Conservation (phyloP, 2,797 vertebrate species). For the Eleutherodactylus coqui region DNA sequence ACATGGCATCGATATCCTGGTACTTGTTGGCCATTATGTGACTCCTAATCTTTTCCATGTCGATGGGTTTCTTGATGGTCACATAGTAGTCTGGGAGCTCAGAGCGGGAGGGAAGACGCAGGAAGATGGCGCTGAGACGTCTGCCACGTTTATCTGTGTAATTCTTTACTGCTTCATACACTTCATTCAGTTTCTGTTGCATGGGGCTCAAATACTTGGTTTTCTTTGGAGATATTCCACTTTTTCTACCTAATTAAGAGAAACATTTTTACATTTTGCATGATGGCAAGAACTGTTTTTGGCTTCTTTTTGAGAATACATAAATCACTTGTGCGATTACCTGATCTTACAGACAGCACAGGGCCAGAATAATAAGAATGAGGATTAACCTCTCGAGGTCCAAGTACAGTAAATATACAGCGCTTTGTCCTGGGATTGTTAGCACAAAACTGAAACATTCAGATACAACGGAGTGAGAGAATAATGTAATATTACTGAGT, state of each 20-base stretch:
- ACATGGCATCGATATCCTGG: constrained; percentile 96
- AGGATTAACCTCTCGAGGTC: no score
- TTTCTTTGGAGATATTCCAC: constrained; percentile 92
- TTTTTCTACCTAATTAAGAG: constrained; percentile 84
- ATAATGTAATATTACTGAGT: no score
- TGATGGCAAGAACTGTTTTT: no score
- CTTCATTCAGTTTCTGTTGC: constrained; percentile 96
- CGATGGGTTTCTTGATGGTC: constrained; percentile 95
- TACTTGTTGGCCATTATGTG: constrained; percentile 99
- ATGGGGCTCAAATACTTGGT: constrained; percentile 96
- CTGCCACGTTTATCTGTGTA: constrained; percentile 95
- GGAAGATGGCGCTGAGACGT: constrained; percentile 95
- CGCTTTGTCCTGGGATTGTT: no score
- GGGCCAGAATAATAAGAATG: no score
- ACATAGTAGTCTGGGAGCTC: constrained; percentile 97
- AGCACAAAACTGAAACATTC: background rate
- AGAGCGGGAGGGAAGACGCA: constrained; percentile 93
- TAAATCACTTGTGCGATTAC: no score
- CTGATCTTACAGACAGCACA: no score
- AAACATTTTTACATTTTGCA: background rate
- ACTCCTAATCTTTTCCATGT: constrained; percentile 97
- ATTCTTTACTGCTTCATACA: constrained; percentile 98
- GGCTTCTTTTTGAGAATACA: no score
- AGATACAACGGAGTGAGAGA: no score
- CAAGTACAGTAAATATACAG: no score